phyloP scores from a whole-genome alignment of 2,888 invertebrate genomes.

The Aphodius granarius region DNA sequence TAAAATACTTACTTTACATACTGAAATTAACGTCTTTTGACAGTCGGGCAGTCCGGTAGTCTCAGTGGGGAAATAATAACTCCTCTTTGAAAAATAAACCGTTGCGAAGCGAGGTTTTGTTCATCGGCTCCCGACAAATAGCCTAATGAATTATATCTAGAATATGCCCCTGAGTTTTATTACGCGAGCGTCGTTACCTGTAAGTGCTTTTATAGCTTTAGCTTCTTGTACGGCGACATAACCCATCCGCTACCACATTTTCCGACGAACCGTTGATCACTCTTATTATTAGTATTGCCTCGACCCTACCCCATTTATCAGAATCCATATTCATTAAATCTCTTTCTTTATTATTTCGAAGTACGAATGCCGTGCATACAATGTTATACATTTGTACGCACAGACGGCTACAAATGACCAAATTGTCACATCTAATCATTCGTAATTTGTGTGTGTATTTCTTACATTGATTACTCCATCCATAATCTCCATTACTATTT shows the following conservation, averaged over 20 bases:
- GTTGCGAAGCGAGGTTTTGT: conserved; percentile 19
- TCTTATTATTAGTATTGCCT: neutral
- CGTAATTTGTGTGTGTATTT: neutral
- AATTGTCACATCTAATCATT: neutral
- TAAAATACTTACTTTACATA: conserved; percentile 34
- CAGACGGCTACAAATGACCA: neutral
- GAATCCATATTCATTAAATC: neutral
- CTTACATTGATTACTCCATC: neutral
- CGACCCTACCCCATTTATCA: neutral
- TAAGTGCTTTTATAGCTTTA: conserved; percentile 38
- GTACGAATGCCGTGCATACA: neutral
- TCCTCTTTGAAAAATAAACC: neutral
- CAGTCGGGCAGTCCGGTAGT: conserved; percentile 25
- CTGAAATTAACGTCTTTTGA: conserved; percentile 32
- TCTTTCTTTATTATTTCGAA: neutral
- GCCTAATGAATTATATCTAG: conserved; percentile 38
- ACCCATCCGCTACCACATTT: neutral
- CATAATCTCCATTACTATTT: neutral
- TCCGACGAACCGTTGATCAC: neutral
- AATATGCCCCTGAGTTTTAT: conserved; percentile 37
- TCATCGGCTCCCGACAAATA: conserved; percentile 34
- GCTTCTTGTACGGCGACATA: conserved; percentile 23
- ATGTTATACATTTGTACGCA: neutral
- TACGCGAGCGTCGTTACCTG: conserved; percentile 37
- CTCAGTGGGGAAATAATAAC: neutral